Conservation (phyloP, 1,140 invertebrate species). For the Drosophila littoralis region DNA sequence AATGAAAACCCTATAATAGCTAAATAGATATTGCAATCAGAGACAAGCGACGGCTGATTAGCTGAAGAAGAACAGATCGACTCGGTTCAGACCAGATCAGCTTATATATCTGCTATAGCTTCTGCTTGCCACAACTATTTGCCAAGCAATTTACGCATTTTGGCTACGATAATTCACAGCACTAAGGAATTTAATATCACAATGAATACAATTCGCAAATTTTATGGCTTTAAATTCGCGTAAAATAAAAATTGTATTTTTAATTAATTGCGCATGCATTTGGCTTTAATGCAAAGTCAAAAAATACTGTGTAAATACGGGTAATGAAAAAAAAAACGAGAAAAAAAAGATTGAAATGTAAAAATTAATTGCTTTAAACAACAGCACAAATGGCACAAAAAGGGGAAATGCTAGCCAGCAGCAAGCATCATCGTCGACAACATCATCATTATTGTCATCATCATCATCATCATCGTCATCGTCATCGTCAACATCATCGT, state of each 20-base stretch:
- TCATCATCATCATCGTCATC: conserved; percentile 26
- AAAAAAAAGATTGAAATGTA: conserved; percentile 45
- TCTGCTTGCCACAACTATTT: background rate
- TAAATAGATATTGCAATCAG: too few species aligned
- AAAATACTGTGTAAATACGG: conserved; percentile 54
- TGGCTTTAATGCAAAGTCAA: conserved; percentile 29
- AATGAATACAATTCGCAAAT: background rate
- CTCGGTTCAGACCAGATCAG: too few species aligned
- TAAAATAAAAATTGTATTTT: conserved; percentile 16
- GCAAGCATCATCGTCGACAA: conserved; percentile 7
- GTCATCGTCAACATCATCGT: conserved; percentile 36
- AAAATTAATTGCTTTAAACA: conserved; percentile 58
- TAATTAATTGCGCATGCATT: conserved; percentile 27
- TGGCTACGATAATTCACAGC: background rate
- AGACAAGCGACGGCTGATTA: too few species aligned
- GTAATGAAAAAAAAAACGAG: background rate
- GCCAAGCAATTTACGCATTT: background rate
- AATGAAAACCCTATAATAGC: too few species aligned
- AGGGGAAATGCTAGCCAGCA: conserved; percentile 29
- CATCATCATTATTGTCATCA: conserved; percentile 12
- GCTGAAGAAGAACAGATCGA: too few species aligned
- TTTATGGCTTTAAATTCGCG: conserved; percentile 24
- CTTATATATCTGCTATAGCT: too few species aligned
- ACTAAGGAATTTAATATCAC: background rate
- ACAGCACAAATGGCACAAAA: conserved; percentile 36